These are phyloP conservation scores for Cryptotis parvus DNA, from an alignment of 2,113 vertebrate species.

Conservation along the genomic window DNA sequence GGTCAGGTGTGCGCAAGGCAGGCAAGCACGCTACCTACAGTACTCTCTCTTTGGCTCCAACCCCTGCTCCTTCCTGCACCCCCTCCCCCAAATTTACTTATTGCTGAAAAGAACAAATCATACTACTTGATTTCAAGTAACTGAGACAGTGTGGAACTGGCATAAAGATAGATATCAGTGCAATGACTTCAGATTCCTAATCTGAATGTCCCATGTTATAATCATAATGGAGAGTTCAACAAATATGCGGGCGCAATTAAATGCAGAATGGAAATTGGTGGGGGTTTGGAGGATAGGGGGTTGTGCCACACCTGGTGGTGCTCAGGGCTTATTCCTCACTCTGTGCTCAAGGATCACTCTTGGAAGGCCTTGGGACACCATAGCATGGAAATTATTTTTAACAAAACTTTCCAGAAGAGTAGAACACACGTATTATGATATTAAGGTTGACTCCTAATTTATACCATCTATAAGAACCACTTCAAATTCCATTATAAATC, in stretches of 20 bases:
- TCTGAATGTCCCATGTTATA: neutral
- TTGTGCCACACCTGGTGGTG: too few relatives aligned
- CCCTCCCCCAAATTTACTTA: too few relatives aligned
- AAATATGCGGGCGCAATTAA: neutral
- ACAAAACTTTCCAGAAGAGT: neutral
- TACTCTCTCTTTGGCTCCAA: too few relatives aligned
- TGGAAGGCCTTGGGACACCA: too few relatives aligned
- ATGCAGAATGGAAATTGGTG: neutral
- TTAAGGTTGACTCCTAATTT: neutral
- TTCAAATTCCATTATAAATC: neutral
- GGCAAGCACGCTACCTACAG: too few relatives aligned
- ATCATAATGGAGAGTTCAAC: neutral
- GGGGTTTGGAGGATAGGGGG: too few relatives aligned
- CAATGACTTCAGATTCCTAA: neutral
- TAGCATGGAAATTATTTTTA: neutral
- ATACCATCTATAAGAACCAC: neutral
- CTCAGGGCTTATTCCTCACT: too few relatives aligned
- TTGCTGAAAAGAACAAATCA: neutral
- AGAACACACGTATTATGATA: neutral
- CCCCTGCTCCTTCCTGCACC: too few relatives aligned
- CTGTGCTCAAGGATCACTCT: too few relatives aligned
- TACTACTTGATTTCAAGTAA: neutral
- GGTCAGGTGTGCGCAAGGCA: too few relatives aligned
- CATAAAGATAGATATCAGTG: neutral
- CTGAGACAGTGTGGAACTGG: neutral